Evolutionary conservation across 1,140 invertebrate genomes (phyloP).

Genomic region (Phymastichus coffea): DNA sequence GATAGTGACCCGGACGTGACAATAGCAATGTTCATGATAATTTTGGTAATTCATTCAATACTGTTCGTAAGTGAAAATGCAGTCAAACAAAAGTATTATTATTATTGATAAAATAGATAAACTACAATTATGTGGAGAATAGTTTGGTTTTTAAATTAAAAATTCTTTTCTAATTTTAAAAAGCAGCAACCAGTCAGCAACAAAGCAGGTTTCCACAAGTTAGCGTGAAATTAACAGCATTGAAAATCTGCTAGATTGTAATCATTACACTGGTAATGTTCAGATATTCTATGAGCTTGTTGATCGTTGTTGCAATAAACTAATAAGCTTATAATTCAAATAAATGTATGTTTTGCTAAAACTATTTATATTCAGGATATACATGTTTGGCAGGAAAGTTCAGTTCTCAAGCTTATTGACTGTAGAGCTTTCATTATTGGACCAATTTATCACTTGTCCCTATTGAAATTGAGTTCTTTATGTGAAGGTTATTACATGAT

Average conservation of each 20-base stretch:
- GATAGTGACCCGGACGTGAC: no score
- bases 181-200: slow-evolving; percentile 57
- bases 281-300: slow-evolving; percentile 76
- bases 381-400: slow-evolving; percentile 61
- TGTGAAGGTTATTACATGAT: slow-evolving; percentile 75
- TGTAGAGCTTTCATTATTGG: slow-evolving; percentile 64
- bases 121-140: slow-evolving; percentile 7
- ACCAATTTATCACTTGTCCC: slow-evolving; percentile 67
- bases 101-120: no score
- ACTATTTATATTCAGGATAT: slow-evolving; percentile 31
- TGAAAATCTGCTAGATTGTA: slow-evolving; percentile 70
- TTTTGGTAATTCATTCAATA: no score
- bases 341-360: slow-evolving; percentile 21
- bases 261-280: slow-evolving; percentile 68
- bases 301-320: slow-evolving; percentile 73
- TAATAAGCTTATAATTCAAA: slow-evolving; percentile 49
- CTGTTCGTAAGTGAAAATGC: no score
- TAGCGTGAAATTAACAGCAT: slow-evolving; percentile 75
- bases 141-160: no score
- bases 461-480: slow-evolving; percentile 65
- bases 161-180: no score
- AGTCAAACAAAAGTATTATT: no score
- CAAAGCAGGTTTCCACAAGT: slow-evolving; percentile 57
- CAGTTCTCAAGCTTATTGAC: slow-evolving; percentile 68
- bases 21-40: no score